Conservation (phyloP, 2,888 invertebrate genomes). For the Phragmatobia fuliginosa region DNA sequence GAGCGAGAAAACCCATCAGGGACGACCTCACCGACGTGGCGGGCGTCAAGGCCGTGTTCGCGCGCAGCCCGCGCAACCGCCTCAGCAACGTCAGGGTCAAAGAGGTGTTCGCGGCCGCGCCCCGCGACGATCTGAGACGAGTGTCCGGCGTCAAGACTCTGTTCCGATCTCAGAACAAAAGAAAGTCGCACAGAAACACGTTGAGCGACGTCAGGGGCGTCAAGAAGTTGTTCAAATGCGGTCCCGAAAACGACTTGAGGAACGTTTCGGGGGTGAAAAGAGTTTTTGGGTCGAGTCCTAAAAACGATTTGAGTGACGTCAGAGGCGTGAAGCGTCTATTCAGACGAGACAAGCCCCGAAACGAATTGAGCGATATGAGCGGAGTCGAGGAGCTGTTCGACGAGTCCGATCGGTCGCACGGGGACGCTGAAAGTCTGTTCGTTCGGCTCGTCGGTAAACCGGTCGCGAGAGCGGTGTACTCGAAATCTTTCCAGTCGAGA, state of each 20-base stretch:
- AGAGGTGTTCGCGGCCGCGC: slow-evolving; percentile 61
- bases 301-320: slow-evolving; percentile 69
- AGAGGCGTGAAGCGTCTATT: slow-evolving; percentile 68
- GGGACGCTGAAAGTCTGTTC: slow-evolving; percentile 60
- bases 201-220: slow-evolving; percentile 74
- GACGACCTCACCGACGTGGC: slow-evolving; percentile 75
- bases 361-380: slow-evolving; percentile 63
- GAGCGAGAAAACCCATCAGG: slow-evolving; percentile 60
- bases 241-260: slow-evolving; percentile 67
- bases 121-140: slow-evolving; percentile 57
- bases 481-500: slow-evolving; percentile 63
- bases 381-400: slow-evolving; percentile 73
- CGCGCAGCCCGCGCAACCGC: slow-evolving; percentile 67
- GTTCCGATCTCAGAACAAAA: slow-evolving; percentile 48
- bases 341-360: slow-evolving; percentile 41
- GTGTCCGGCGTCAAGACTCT: slow-evolving; percentile 62
- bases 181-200: slow-evolving; percentile 68
- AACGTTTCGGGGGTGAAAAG: slow-evolving; percentile 74
- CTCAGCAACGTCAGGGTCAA: slow-evolving; percentile 67
- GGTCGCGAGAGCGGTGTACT: slow-evolving; percentile 62
- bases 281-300: slow-evolving; percentile 59
- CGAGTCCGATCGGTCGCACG: slow-evolving; percentile 48
- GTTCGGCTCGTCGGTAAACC: slow-evolving; percentile 68
- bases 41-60: slow-evolving; percentile 74
- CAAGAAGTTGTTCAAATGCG: slow-evolving; percentile 64